These are phyloP conservation scores for Norana najaformis DNA, from an alignment of 2,888 invertebrate species.

Conservation along the genomic window DNA sequence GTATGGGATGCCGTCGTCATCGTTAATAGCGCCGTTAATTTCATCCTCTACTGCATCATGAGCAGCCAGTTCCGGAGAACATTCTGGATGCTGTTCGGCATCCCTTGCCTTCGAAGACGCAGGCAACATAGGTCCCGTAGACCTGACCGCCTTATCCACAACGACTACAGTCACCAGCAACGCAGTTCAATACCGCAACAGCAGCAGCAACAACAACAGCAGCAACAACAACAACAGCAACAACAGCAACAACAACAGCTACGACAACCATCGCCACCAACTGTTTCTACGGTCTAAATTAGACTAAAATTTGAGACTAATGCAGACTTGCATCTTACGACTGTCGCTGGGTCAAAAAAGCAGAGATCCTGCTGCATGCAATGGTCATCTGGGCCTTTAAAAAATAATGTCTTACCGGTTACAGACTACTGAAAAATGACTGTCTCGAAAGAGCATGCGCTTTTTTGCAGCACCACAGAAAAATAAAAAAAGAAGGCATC, in stretches of 20 bases:
- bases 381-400: background rate
- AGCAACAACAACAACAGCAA: background rate
- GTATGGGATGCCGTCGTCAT: conserved; percentile 88
- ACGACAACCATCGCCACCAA: background rate
- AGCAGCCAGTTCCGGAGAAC: conserved; percentile 83
- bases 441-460: background rate
- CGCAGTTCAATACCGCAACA: background rate
- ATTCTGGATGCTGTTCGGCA: conserved; percentile 56
- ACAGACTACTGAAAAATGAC: background rate
- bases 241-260: background rate
- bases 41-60: conserved; percentile 91
- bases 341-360: background rate
- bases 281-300: conserved; percentile 3
- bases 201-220: background rate
- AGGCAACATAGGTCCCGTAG: background rate
- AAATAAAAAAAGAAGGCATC: background rate
- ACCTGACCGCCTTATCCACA: background rate
- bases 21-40: conserved; percentile 88
- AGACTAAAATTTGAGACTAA: background rate
- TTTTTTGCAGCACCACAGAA: background rate
- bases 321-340: background rate
- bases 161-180: conserved; percentile 18
- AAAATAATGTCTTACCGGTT: background rate
- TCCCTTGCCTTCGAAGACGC: conserved; percentile 31
- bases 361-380: too few species aligned